Percentiles rank a stretch among this genome's conserved stretches.
These are phyloP conservation scores for Lepidotrigona ventralis DNA, from an alignment of 1,140 invertebrate species.

Conservation along the genomic window DNA sequence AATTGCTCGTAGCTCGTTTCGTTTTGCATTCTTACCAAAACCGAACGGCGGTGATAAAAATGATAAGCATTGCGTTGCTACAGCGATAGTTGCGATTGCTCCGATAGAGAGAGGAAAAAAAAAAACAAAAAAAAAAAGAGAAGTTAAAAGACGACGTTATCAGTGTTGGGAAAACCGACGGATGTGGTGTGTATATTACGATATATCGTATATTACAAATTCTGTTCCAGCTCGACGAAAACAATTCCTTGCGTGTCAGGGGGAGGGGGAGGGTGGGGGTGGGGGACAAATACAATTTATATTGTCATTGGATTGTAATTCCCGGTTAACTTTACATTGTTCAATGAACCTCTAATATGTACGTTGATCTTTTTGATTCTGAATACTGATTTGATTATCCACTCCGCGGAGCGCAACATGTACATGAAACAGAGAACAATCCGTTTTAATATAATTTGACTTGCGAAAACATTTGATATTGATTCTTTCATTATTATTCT, in stretches of 20 bases:
- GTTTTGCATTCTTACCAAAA: background rate
- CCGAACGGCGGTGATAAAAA: background rate
- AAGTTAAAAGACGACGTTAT: background rate
- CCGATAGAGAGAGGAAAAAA: too few relatives aligned
- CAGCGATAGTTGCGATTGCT: slow-evolving; percentile 25
- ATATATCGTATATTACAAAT: slow-evolving; percentile 6
- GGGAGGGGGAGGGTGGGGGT: background rate
- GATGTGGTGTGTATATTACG: background rate
- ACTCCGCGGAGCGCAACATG: slow-evolving; percentile 41
- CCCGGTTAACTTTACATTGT: slow-evolving; percentile 42
- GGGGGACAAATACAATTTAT: slow-evolving; percentile 11
- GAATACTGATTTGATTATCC: slow-evolving; percentile 65
- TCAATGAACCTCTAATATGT: slow-evolving; percentile 27
- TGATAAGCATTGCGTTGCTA: slow-evolving; percentile 24
- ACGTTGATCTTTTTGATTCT: slow-evolving; percentile 61
- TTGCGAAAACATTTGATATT: slow-evolving; percentile 50
- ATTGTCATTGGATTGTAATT: slow-evolving; percentile 24
- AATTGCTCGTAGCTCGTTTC: background rate
- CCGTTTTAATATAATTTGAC: slow-evolving; percentile 53
- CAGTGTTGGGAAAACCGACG: background rate
- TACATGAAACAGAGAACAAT: slow-evolving; percentile 59
- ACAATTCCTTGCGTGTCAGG: slow-evolving; percentile 40
- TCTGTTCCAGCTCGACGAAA: slow-evolving; percentile 15
- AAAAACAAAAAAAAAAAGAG: too few relatives aligned
- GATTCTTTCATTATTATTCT: background rate